Evolutionary conservation across 2,888 invertebrate genomes (phyloP).

Genomic region (Geophilus truncorum): DNA sequence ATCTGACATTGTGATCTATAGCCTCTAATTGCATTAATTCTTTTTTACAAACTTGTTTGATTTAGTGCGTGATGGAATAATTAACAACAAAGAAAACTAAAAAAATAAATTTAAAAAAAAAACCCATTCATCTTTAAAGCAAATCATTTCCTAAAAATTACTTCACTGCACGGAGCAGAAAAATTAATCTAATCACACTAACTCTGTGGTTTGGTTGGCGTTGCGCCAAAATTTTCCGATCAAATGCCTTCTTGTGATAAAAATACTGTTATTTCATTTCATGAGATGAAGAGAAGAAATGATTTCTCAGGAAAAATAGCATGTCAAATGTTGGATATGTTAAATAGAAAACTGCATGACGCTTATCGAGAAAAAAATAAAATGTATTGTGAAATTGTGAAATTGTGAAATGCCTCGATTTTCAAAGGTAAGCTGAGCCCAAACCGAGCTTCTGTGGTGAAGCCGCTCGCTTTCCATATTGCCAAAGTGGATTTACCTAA

Average conservation of each 20-base stretch:
- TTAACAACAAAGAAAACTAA: too few relatives aligned
- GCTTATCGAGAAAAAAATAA: too few relatives aligned
- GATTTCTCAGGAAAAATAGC: not conserved
- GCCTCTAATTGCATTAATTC: too few relatives aligned
- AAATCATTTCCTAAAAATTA: not conserved
- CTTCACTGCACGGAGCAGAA: not conserved
- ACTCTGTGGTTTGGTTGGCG: not conserved
- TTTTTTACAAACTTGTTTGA: too few relatives aligned
- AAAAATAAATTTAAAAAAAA: too few relatives aligned
- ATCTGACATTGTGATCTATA: too few relatives aligned
- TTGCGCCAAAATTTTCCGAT: not conserved
- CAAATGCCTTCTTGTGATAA: conserved; percentile 1
- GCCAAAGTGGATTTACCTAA: not conserved
- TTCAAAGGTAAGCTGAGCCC: not conserved
- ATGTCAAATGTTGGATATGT: too few relatives aligned
- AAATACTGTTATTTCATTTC: conserved; percentile 14
- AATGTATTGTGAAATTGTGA: too few relatives aligned
- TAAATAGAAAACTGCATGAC: too few relatives aligned
- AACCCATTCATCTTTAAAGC: not conserved
- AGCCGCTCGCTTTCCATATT: not conserved
- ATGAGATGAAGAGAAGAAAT: not conserved
- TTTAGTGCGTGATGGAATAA: too few relatives aligned
- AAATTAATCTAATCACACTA: not conserved
- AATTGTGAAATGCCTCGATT: not conserved
- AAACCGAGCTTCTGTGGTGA: not conserved